Evolutionary conservation across 2,888 invertebrate species (phyloP).

Genomic region (Meiosimyza platycephala): DNA sequence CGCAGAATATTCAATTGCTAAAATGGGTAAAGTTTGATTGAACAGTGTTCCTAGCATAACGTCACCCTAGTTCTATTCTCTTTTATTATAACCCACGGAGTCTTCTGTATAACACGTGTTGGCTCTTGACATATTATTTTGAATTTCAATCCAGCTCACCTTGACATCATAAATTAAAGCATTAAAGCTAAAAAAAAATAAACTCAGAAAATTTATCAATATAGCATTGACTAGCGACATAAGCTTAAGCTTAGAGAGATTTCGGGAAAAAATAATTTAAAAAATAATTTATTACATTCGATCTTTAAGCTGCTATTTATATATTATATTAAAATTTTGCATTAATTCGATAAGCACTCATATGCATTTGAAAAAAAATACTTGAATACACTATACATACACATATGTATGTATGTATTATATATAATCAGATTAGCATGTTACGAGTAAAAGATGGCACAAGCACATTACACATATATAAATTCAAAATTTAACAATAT

Average conservation of each 20-base stretch:
- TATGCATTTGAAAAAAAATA: neutral
- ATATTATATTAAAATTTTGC: neutral
- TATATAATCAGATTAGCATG: neutral
- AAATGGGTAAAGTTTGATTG: no score
- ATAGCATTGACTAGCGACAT: neutral
- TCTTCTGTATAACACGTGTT: no score
- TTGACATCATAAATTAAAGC: no score
- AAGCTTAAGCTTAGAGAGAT: neutral
- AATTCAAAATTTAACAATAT: no score
- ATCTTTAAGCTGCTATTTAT: neutral
- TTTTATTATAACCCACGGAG: no score
- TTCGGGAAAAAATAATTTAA: neutral
- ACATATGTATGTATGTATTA: neutral
- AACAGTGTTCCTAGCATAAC: no score
- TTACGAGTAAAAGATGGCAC: neutral
- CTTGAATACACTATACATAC: constrained; percentile 2
- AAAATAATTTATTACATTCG: constrained; percentile 2
- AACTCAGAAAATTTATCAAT: no score
- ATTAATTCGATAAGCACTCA: neutral
- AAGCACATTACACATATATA: neutral
- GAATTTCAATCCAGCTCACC: no score
- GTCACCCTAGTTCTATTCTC: no score
- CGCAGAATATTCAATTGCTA: no score
- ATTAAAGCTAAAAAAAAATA: no score
- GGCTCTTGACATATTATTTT: no score